These are phyloP conservation scores for Trachythela sp. DNA, from an alignment of 64 coral and sea anemone genomes.

Conservation along the genomic window DNA sequence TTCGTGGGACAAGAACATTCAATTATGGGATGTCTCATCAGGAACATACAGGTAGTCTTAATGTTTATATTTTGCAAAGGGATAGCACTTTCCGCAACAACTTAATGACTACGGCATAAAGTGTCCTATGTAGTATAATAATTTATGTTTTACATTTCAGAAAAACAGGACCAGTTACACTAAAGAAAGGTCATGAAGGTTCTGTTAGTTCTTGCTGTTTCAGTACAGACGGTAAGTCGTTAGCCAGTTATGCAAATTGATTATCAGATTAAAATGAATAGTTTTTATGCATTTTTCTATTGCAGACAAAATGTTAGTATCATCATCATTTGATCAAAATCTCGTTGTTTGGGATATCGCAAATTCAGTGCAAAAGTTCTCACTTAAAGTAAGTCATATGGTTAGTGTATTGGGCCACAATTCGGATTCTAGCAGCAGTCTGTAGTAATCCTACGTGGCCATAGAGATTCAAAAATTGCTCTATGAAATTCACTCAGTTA, in stretches of 20 bases:
- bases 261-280: neutral
- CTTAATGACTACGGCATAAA: no score
- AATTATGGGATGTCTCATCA: slow-evolving; percentile 86
- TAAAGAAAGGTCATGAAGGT: slow-evolving; percentile 93
- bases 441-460: no score
- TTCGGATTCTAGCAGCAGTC: no score
- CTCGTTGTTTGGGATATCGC: slow-evolving; percentile 94
- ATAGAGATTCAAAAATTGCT: no score
- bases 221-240: slow-evolving; percentile 70
- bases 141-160: slow-evolving; percentile 25
- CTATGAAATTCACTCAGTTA: no score
- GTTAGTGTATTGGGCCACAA: no score
- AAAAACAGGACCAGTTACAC: slow-evolving; percentile 76
- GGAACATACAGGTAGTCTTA: slow-evolving; percentile 62
- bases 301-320: slow-evolving; percentile 70
- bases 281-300: neutral
- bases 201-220: slow-evolving; percentile 89
- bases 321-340: slow-evolving; percentile 89
- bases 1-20: slow-evolving; percentile 97
- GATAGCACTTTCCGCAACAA: neutral
- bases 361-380: slow-evolving; percentile 88
- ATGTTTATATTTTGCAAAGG: neutral
- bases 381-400: slow-evolving; percentile 63
- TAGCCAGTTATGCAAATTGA: neutral
- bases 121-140: no score